phyloP scores from a whole-genome alignment of 1,140 invertebrate species.

The Galendromus occidentalis region DNA sequence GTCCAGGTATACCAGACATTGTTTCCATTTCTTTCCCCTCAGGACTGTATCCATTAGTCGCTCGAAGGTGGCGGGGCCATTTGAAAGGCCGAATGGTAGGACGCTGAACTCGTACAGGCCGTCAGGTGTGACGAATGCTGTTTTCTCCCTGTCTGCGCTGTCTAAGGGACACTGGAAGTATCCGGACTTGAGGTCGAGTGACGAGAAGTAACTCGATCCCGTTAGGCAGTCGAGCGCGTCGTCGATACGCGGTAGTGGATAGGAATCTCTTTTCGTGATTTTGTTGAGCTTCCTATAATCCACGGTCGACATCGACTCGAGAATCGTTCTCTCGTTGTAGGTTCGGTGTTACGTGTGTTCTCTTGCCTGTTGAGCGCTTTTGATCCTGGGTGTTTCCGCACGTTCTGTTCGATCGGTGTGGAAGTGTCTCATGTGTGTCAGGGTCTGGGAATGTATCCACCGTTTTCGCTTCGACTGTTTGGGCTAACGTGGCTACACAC shows the following conservation, averaged over 20 bases:
- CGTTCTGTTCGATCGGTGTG: no score
- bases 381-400: no score
- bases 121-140: conserved; percentile 27
- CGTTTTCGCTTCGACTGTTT: no score
- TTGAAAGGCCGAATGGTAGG: conserved; percentile 30
- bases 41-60: conserved; percentile 26
- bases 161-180: conserved; percentile 30
- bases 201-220: conserved; percentile 26
- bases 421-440: no score
- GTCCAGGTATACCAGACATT: conserved; percentile 14
- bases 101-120: conserved; percentile 27
- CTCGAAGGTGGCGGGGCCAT: conserved; percentile 22
- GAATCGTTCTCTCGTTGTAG: conserved; percentile 20
- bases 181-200: conserved; percentile 31
- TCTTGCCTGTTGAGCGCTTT: no score
- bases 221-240: conserved; percentile 27
- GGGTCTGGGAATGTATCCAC: no score
- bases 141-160: conserved; percentile 26
- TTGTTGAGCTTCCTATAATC: conserved; percentile 32
- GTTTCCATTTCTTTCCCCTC: conserved; percentile 17
- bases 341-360: no score
- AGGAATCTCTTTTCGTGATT: conserved; percentile 28
- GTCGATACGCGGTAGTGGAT: conserved; percentile 33
- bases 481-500: neutral
- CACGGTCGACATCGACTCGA: conserved; percentile 24